Percentiles rank a stretch among this genome's conserved stretches.
Conservation (phyloP, 2,797 vertebrate species). For the Melopsittacus undulatus region DNA sequence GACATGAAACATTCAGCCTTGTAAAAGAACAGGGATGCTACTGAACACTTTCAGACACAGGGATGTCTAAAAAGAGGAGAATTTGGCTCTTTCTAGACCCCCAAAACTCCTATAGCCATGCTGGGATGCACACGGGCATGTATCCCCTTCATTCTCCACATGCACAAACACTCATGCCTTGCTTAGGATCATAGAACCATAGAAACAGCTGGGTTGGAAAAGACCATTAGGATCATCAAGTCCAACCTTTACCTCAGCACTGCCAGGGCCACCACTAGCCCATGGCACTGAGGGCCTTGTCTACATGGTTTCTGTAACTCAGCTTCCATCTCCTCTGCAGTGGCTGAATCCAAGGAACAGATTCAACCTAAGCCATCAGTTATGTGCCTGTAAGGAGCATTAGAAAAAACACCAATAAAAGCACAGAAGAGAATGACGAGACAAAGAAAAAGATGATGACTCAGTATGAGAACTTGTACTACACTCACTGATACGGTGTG, state of each 20-base stretch:
- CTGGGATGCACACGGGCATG: accelerated
- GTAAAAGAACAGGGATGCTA: not conserved
- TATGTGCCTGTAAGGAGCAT: not conserved
- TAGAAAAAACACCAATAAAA: not conserved
- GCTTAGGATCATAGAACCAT: not conserved
- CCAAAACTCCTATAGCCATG: accelerated
- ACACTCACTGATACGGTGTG: conserved; percentile 25
- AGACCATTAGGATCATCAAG: not conserved
- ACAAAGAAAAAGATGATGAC: conserved; percentile 47
- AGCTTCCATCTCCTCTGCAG: not conserved
- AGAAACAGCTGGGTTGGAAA: not conserved
- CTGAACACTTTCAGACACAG: not conserved
- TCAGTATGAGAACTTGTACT: conserved; percentile 16
- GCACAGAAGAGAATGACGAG: conserved; percentile 11
- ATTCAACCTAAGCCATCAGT: not conserved
- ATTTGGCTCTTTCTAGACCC: not conserved
- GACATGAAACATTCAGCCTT: not conserved
- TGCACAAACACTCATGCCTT: not conserved
- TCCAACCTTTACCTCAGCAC: not conserved
- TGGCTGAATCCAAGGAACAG: accelerated
- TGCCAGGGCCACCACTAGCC: not conserved
- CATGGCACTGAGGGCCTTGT: not conserved
- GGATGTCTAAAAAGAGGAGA: not conserved
- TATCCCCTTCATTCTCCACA: accelerated
- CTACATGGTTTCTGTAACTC: not conserved